phyloP scores from a whole-genome alignment of 64 coral and sea anemone species.

The Pachyseris speciosa region DNA sequence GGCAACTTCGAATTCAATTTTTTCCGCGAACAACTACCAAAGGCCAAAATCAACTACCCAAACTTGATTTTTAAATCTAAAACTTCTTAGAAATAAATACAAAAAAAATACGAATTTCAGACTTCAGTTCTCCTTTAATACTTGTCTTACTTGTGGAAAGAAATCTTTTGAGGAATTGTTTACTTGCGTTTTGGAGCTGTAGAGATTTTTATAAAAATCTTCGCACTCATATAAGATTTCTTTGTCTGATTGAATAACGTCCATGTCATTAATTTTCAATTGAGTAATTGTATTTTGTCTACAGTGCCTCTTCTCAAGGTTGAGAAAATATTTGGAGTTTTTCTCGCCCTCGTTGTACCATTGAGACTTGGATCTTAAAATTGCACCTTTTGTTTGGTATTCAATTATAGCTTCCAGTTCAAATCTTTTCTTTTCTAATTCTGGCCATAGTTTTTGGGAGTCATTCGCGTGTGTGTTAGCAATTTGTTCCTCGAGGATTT shows the following conservation, averaged over 20 bases:
- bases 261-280: background rate
- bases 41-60: too few species aligned
- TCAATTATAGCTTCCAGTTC: background rate
- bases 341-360: constrained; percentile 40
- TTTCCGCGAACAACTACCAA: too few species aligned
- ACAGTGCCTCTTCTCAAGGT: background rate
- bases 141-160: background rate
- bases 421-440: constrained; percentile 2
- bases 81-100: too few species aligned
- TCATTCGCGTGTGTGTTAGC: background rate
- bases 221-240: background rate
- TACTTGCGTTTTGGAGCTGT: background rate
- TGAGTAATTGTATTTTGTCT: background rate
- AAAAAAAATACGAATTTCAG: too few species aligned
- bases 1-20: too few species aligned
- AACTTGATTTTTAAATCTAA: too few species aligned
- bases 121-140: background rate
- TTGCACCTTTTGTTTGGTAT: constrained; percentile 15
- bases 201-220: background rate
- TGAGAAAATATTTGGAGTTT: background rate
- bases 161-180: background rate
- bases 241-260: background rate
- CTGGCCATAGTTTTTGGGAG: background rate
- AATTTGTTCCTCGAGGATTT: background rate
- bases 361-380: constrained; percentile 18